Conservation (phyloP, 1,140 invertebrate genomes). For the Eupristina koningsbergeri region DNA sequence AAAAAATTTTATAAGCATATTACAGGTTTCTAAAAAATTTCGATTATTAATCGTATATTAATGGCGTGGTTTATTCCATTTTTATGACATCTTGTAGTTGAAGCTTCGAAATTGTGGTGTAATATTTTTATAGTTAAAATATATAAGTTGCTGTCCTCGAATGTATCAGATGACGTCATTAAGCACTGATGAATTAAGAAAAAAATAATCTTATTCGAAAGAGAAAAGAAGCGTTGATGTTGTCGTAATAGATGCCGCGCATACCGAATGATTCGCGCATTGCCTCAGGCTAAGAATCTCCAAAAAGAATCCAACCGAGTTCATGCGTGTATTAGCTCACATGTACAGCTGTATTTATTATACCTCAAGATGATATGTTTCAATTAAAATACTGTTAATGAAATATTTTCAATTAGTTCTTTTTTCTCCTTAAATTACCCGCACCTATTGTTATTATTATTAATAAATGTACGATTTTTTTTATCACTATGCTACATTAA, state of each 20-base stretch:
- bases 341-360: not conserved
- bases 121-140: constrained; percentile 14
- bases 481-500: too few relatives aligned
- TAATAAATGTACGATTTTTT: too few relatives aligned
- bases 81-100: not conserved
- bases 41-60: not conserved
- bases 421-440: too few relatives aligned
- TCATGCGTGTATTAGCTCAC: too few relatives aligned
- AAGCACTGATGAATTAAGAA: constrained; percentile 1
- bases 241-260: not conserved
- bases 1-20: too few relatives aligned
- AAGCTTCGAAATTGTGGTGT: not conserved
- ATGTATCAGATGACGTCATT: constrained; percentile 16
- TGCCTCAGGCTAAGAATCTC: constrained; percentile 16
- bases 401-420: too few relatives aligned
- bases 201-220: constrained; percentile 9
- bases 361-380: not conserved
- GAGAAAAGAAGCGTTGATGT: constrained; percentile 21
- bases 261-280: constrained; percentile 13
- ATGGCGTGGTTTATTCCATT: not conserved
- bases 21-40: not conserved
- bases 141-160: constrained; percentile 10
- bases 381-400: not conserved
- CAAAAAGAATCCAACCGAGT: constrained; percentile 14
- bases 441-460: too few relatives aligned